Evolutionary conservation across 1,140 invertebrate genomes (phyloP), one percentile per base, ranked within the genome.

Genomic region (Ips typographus): DNA sequence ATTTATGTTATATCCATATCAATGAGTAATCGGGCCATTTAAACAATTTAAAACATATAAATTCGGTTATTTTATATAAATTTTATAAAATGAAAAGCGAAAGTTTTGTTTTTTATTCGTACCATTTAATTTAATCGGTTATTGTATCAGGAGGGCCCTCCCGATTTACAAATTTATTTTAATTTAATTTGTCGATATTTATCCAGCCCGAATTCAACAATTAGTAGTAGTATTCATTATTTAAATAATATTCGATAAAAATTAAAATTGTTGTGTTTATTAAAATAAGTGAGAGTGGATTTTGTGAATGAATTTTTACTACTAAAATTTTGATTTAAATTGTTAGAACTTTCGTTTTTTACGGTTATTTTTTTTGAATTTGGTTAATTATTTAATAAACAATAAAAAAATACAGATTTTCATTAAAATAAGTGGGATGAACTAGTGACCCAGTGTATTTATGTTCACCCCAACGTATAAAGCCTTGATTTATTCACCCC

Each of bases 381-480:
- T n/a, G 44, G n/a, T 47, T 47, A 47, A 47, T n/a, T 4, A n/a
- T 47, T n/a, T 47, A 4, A 1, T 47, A 47, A 47, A 47, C 4
- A 47, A n/a, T 4, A 47, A 47, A 47, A 47, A 5, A n/a, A 47
- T 47, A 47, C n/a, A 1, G 4, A 5, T 47, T 47, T 4, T 1
- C 44, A 47, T 5, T 47, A n/a, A 47, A 47, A 4, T n/a, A 47
- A 47, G 52, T 4, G 36, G 4, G 52, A 55, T 55, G 52, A 55
- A 7, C 52, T 1, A 55, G 52, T 55, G 52, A 55, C 52, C 52
- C 52, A 55, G 52, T 55, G 7, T 36, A 36, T 37, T 55, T 5
- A 4, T 8, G 37, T 42, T 44, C 8, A 61, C 58, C 66, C 71
- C 66, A 72, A 69, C 71, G 66, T 72, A 72, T 49, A 69, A 69